Base-by-base conservation (phyloP, 1,140 invertebrate genomes). In the Drosophila novamexicana region DNA sequence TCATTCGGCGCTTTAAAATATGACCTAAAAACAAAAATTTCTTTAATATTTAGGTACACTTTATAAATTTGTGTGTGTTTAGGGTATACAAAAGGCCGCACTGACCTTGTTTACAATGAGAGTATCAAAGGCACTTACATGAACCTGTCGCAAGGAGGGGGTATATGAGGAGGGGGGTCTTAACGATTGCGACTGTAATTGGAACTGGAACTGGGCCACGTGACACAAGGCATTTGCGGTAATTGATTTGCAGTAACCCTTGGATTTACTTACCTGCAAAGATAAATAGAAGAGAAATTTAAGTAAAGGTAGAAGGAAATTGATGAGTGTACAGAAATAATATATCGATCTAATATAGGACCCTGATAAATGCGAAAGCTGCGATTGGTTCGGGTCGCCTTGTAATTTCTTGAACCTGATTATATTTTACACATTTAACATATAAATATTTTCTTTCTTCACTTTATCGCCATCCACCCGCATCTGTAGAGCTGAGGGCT, bases 191-290 rank as follows among this genome's bases (percentile, higher is more conserved):
- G 50, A 36, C 29, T 18, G 67, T 54, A 68, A 68, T 59, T 58
- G 58, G 57, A 65, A 37, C 69, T 61, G 44, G 57, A 86, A 83
- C 72, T 80, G 84, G 80, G 83, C 82, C 83, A 84, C 84, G 80
- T 83, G 83, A 86, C 84, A 89, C 65, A 53, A 63, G 54, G 77
- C 80, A 77, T 77, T 80, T 88, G 73, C 58, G 61, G 68, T 67
- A 61, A 70, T 57, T 75, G 68, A 77, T 75, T 68, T 75, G 75
- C 65, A 63, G 62, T 79, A 59, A 42, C 45, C 62, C 53, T 59
- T 63, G 53, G n/a, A 54, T 79, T 73, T 80, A 88, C 84, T 88
- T 88, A 88, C 84, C 84, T 88, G 84, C 65, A 89, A 88, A 47
- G 77, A 83, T 53, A 77, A 72, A 69, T 47, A 70, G 49, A 71